phyloP scores from a whole-genome alignment of 2,113 vertebrate genomes.

The Leptosomus discolor region DNA sequence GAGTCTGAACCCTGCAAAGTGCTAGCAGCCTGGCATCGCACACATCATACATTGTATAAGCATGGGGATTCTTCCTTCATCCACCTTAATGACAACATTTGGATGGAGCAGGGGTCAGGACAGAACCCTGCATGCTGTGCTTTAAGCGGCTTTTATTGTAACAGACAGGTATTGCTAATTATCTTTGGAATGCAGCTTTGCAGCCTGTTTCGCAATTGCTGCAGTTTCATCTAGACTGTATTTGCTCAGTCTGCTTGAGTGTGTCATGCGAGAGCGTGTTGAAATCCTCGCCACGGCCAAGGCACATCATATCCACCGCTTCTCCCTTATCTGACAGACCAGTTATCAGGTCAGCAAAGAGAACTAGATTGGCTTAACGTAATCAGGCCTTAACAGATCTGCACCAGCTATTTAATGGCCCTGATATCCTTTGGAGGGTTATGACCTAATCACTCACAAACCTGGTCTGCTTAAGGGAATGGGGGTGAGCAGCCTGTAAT shows the following conservation, averaged over 20 bases:
- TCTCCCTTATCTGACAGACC: constrained; percentile 35
- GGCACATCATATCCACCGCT: not conserved
- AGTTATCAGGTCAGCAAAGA: constrained; percentile 8
- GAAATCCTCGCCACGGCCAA: constrained; percentile 34
- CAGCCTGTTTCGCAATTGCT: not conserved
- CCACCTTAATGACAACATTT: not conserved
- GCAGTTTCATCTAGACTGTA: not conserved
- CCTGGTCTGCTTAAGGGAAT: not conserved
- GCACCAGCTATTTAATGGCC: not conserved
- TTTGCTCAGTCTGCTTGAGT: constrained; percentile 27
- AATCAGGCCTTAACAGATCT: constrained; percentile 33
- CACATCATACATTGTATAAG: not conserved
- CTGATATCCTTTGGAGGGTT: not conserved
- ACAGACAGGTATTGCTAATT: not conserved
- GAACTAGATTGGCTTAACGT: not conserved
- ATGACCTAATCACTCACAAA: constrained; percentile 8
- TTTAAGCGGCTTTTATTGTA: not conserved
- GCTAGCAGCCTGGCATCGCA: not conserved
- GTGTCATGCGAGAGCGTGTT: constrained; percentile 41
- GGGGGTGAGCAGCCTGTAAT: not conserved
- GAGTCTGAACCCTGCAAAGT: not conserved
- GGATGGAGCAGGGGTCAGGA: not conserved
- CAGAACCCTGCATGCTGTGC: not conserved
- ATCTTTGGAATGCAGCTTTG: not conserved
- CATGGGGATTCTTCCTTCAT: not conserved